Conservation (phyloP, 2,797 vertebrate species). For the Enteromius thamalakanensis region DNA sequence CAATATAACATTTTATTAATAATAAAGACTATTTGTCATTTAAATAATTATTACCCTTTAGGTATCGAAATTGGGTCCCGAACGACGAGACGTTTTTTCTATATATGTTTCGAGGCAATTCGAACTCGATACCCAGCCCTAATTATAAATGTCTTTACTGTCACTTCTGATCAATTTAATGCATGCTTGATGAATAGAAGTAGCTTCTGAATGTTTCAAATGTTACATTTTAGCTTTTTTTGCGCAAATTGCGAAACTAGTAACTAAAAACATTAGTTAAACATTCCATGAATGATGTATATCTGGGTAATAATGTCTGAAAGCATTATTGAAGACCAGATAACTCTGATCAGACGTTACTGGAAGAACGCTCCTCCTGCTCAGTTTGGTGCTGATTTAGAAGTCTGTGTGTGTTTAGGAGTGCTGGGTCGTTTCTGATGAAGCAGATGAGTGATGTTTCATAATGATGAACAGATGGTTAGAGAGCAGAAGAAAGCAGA, state of each 20-base stretch:
- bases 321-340: background rate
- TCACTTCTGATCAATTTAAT: background rate
- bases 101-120: no score
- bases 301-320: background rate
- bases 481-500: conserved; percentile 11
- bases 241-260: background rate
- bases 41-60: background rate
- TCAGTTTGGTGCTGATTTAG: background rate
- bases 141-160: background rate
- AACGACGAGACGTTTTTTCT: no score
- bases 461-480: conserved; percentile 47
- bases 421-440: background rate
- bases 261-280: background rate
- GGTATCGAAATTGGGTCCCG: no score
- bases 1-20: background rate
- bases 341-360: background rate
- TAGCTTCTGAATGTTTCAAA: background rate
- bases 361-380: background rate
- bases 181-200: background rate
- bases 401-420: background rate
- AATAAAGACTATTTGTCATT: background rate
- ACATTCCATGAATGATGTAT: background rate
- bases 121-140: no score
- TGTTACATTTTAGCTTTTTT: background rate
- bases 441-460: conserved; percentile 27